Base-by-base conservation (phyloP, 35 echinoderm and acorn worm genomes). In the Chiridota heheva region DNA sequence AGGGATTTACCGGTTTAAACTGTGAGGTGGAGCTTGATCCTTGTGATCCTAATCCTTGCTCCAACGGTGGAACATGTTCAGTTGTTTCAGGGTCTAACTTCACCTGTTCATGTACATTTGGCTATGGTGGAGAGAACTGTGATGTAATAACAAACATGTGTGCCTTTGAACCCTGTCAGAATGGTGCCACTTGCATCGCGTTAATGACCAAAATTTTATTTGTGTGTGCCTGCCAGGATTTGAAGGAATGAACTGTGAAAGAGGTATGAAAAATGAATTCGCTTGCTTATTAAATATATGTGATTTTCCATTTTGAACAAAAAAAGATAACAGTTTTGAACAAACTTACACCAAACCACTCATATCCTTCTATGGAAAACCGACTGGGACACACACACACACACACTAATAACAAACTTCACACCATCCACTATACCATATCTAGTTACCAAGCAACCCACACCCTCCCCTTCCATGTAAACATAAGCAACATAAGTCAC, bases 61-160 rank as follows among this genome's bases (percentile, higher is more conserved):
- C 25, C 12, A 84, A 84, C 44, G 81, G 81, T 72, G 81, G 38
- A 7, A 42, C 66, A 15, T 84, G 81, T 56, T 43, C 36, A 26
- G 44, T 47, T 38, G 81, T 34, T 39, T n/a, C 34, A 0, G 44
- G 36, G 1, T 42, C 24, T 3, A 24, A 69, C 61, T 82, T 67
- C 44, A 68, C 63, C 25, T 82, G 79, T 36, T 36, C 28, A 1
- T 82, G 79, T 69, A 38, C 44, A 5, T 12, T 8, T 8, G 79
- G 79, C 39, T 67, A 41, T 34, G 32, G 40, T 37, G 79, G 79
- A 42, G 63, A 35, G 0, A 5, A 27, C 40, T 82, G 79, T 69
- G 60, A 46, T 51, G 18, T 47, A 74, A 47, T 42, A 16, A 24
- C 17, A 30, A 45, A 77, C 27, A 45, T 77, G 22, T 77, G 73